phyloP scores from a whole-genome alignment of 64 coral and sea anemone genomes.

The Platygyra sinensis region DNA sequence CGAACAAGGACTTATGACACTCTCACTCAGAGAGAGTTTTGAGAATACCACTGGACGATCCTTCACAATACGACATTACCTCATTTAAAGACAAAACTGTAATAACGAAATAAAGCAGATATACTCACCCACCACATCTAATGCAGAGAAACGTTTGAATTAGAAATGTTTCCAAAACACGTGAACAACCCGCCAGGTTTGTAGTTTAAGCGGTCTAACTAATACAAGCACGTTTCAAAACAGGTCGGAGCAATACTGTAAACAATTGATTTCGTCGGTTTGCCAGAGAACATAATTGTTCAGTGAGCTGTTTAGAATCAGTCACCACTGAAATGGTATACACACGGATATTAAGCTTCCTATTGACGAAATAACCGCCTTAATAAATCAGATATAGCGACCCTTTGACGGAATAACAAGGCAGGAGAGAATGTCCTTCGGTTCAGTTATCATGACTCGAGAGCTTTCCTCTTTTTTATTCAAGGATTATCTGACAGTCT shows the following conservation, averaged over 20 bases:
- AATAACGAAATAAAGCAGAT: not conserved
- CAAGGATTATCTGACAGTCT: not conserved
- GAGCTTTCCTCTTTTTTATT: not conserved
- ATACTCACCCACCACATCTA: conserved; percentile 6
- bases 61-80: not conserved
- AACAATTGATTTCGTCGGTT: not conserved
- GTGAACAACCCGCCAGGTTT: not conserved
- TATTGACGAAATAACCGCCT: conserved; percentile 24
- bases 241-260: conserved; percentile 10
- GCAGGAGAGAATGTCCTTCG: not conserved
- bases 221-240: not conserved
- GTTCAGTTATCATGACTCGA: not conserved
- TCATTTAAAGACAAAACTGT: not conserved
- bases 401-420: not conserved
- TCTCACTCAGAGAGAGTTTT: not conserved
- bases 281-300: conserved; percentile 2
- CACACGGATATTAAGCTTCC: conserved; percentile 30
- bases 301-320: not conserved
- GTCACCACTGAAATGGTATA: not conserved
- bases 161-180: not conserved
- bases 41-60: not conserved
- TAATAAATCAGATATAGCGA: not conserved
- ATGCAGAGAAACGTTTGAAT: not conserved
- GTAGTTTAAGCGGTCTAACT: not conserved
- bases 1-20: not conserved